Base-by-base conservation (phyloP, 2,888 invertebrate species). In the Polyploca ridens region DNA sequence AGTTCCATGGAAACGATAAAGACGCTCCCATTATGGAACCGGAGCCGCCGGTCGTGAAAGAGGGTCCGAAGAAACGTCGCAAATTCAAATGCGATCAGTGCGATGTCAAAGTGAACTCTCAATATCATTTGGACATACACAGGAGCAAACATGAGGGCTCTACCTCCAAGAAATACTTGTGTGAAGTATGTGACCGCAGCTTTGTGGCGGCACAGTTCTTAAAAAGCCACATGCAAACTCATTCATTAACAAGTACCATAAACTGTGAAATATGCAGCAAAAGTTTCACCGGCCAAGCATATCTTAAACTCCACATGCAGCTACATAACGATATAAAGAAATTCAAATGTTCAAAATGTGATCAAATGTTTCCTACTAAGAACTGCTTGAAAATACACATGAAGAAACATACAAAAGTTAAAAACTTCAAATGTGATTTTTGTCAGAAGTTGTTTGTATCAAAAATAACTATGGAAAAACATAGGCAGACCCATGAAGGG, bases 381-480 rank as follows among this genome's bases (percentile, higher is more conserved):
- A 94, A 93, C 71, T 94, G 94, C 70, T 76, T 94, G 35, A 94
- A 94, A 82, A 84, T 88, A 4, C 94, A 94, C 74, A 93, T 94
- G 94, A 94, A 94, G 64, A 94, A 94, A 67, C 94, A 94, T 68
- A 90, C 93, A 0, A 94, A 94, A 76, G 92, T 93, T 0, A 94
- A 94, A 85, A 94, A 94, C 72, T 93, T 93, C 67, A 93, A 93
- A 73, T 94, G 94, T 58, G 94, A 94, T 65, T 89, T 85, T 61
- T 94, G 94, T 69, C 87, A 87, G 58, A 94, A 94, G 80, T 76
- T 89, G 35, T 94, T 94, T 79, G 94, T 94, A 0, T 94, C 94
- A 0, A 94, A 93, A 78, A 91, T 94, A 2, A 94, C 94, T 0
- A 94, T 94, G 94, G 94, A 94, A 69, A 93, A 93, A 64, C 94